Evolutionary conservation across 2,888 invertebrate genomes (phyloP), one percentile per base, ranked within the genome.

Genomic region (Caenorhabditis japonica): DNA sequence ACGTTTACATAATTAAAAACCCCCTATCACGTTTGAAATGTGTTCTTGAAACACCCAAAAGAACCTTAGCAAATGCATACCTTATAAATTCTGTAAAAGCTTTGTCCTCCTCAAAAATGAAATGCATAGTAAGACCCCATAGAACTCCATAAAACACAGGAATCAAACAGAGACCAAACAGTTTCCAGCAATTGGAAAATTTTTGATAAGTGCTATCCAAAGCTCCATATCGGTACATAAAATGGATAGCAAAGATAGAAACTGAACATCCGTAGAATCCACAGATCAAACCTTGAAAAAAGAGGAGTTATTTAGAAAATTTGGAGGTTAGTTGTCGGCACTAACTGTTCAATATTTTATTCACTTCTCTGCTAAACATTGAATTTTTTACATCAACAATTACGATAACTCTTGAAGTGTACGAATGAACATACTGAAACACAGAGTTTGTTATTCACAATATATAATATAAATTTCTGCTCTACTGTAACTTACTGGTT

Each of bases 371-470:
- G 23, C 56, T 66, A n/a, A 58, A 66, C 43, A 58, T 27, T 10
- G 56, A 66, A 19, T 66, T 58, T 13, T 47, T 55, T 17, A 49
- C 34, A 34, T 64, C 55, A 0, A 64, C 55, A 41, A 64, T 64
- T 17, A 64, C 64, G 12, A 64, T 64, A 5, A 64, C 64, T 13
- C 64, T 44, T 3, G 64, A 55, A 0, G 64, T 46, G 30, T 55
- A 64, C 1, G 64, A 64, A 19, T 64, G 55, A 3, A 64, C 55
- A n/a, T 47, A 64, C 64, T 55, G 64, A 3, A 62, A 53, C 21
- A n/a, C 15, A 21, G 15, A 4, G 10, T 1, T 2, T 30, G 12
- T 4, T 15, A 39, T 13, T 15, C 4, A 23, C 13, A 13, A 44
- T 12, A 2, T 12, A 2, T 12, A 7, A 19, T 30, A 13, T 15